These are phyloP conservation scores for Callosobruchus maculatus DNA, from an alignment of 2,888 invertebrate species.

Conservation along the genomic window DNA sequence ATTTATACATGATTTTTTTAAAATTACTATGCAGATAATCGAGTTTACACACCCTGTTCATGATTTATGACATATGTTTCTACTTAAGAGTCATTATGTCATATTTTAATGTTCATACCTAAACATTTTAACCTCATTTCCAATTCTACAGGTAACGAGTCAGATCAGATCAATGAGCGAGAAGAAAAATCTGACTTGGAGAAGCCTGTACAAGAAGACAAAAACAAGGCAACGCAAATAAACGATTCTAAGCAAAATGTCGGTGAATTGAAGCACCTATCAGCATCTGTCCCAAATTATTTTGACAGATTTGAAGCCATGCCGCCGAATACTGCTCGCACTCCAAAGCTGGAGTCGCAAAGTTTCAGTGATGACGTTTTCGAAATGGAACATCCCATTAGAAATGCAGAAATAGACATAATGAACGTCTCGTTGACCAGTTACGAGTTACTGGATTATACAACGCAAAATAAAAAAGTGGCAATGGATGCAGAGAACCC, in stretches of 20 bases:
- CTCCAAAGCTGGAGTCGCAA: slow-evolving; percentile 16
- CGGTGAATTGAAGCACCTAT: slow-evolving; percentile 54
- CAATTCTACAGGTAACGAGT: neutral
- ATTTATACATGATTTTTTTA: no score
- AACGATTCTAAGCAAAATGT: neutral
- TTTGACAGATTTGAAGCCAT: slow-evolving; percentile 27
- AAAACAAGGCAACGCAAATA: neutral
- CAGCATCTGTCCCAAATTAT: slow-evolving; percentile 36
- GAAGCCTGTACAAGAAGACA: neutral
- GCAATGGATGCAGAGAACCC: slow-evolving; percentile 17
- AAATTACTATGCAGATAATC: no score
- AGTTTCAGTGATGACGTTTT: slow-evolving; percentile 38
- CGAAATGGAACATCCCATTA: slow-evolving; percentile 43
- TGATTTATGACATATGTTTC: no score
- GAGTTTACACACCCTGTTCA: no score
- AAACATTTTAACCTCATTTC: no score
- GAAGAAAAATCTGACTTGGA: neutral
- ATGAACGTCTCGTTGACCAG: slow-evolving; percentile 48
- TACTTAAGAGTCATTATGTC: no score
- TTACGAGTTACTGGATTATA: slow-evolving; percentile 48
- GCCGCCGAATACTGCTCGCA: slow-evolving; percentile 3
- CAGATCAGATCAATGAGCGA: neutral
- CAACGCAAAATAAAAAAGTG: slow-evolving; percentile 37
- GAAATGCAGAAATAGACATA: slow-evolving; percentile 37
- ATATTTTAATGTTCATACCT: no score